phyloP scores from a whole-genome alignment of 2,113 vertebrate genomes.

The Myanophis thanlyinensis region DNA sequence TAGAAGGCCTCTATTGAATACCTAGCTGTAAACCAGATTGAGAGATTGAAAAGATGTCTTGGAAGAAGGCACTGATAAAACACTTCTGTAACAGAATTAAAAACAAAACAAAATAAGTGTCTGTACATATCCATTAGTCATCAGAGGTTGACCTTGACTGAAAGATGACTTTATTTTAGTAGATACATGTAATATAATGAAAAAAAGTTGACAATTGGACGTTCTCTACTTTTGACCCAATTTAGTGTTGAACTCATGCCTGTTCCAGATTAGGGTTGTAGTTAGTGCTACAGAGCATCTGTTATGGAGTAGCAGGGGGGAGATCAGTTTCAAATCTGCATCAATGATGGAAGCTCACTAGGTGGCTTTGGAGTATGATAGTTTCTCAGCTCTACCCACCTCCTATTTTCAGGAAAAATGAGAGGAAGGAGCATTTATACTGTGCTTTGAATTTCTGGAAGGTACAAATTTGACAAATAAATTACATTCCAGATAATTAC shows the following conservation, averaged over 20 bases:
- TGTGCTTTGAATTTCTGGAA: not conserved
- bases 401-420: not conserved
- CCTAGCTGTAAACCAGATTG: not conserved
- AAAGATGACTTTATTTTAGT: not conserved
- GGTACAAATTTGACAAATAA: not conserved
- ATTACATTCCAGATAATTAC: not conserved
- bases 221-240: not conserved
- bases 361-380: not conserved
- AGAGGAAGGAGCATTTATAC: not conserved
- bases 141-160: not conserved
- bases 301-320: not conserved
- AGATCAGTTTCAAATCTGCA: not conserved
- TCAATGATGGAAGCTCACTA: not conserved
- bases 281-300: not conserved
- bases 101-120: not conserved
- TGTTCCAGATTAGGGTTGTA: not conserved
- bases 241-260: not conserved
- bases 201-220: not conserved
- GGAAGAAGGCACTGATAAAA: not conserved
- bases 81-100: not conserved
- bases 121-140: not conserved
- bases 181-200: not conserved
- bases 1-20: not conserved
- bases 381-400: not conserved
- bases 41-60: not conserved